These are phyloP conservation scores for Stomatorhinus ivindoensis DNA, from an alignment of 2,113 vertebrate species.

Conservation along the genomic window DNA sequence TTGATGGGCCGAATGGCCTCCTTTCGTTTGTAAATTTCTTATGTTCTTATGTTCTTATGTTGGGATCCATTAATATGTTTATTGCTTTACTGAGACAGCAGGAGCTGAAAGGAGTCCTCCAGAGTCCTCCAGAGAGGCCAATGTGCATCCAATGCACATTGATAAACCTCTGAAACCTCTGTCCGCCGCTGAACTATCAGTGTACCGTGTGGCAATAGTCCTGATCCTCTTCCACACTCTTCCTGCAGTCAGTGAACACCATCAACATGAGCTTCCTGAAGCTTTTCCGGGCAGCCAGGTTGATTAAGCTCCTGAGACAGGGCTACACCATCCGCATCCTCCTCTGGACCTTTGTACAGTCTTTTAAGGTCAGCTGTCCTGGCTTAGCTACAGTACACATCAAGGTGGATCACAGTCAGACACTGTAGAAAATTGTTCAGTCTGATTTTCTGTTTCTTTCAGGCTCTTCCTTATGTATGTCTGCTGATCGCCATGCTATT, in stretches of 20 bases:
- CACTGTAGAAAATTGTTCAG: not conserved
- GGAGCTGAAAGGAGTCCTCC: not conserved
- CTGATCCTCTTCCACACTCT: not conserved
- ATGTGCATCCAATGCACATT: not conserved
- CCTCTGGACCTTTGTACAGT: conserved; percentile 97
- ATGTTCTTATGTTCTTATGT: too few relatives aligned
- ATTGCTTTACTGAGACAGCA: not conserved
- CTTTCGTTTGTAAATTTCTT: too few relatives aligned
- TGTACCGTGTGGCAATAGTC: not conserved
- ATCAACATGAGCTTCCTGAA: conserved; percentile 99
- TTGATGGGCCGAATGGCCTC: too few relatives aligned
- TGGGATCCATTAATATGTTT: not conserved
- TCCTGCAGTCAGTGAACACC: conserved; percentile 63
- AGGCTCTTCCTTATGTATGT: conserved; percentile 97
- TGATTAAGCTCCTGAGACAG: conserved; percentile 94
- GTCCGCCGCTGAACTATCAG: not conserved
- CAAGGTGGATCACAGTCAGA: not conserved
- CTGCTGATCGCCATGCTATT: conserved; percentile 98
- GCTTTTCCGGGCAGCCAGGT: conserved; percentile 87
- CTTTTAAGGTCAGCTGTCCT: conserved; percentile 79
- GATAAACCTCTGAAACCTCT: not conserved
- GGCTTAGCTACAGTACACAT: not conserved
- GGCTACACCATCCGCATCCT: conserved; percentile 97
- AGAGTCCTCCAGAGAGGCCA: not conserved
- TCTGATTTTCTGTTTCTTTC: conserved; percentile 9